phyloP scores from a whole-genome alignment of 2,113 vertebrate species.

The Malurus alboscapulatus region DNA sequence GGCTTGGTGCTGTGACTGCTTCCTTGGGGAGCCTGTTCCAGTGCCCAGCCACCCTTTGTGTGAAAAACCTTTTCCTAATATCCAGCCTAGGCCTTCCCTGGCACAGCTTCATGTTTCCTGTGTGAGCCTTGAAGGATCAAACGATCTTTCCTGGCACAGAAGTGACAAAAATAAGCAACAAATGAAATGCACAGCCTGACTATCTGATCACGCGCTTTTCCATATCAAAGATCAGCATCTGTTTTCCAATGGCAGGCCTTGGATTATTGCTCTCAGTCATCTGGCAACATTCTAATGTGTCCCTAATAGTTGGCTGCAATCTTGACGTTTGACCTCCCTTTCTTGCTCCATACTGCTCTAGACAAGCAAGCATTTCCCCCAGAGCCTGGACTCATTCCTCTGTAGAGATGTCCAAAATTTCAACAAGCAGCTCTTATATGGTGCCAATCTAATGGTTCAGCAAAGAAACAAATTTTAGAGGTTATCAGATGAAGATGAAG shows the following conservation, averaged over 20 bases:
- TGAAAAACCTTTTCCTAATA: neutral
- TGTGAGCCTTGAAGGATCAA: neutral
- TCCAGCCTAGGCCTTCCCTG: neutral
- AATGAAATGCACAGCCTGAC: neutral
- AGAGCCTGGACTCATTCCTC: neutral
- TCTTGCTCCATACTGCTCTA: neutral
- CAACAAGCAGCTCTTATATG: neutral
- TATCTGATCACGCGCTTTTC: neutral
- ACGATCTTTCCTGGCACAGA: neutral
- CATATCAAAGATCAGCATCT: neutral
- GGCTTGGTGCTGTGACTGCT: neutral
- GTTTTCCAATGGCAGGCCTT: neutral
- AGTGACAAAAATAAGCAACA: neutral
- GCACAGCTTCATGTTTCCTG: neutral
- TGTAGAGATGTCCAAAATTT: neutral
- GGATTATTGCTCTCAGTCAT: neutral
- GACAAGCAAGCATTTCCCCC: neutral
- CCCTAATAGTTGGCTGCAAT: neutral
- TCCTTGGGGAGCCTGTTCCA: neutral
- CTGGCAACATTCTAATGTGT: neutral
- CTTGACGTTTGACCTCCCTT: neutral
- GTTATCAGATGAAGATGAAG: neutral
- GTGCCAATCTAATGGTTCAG: neutral
- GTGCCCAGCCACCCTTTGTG: neutral
- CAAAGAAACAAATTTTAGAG: neutral